These are phyloP conservation scores for Poecilia wingei DNA, from an alignment of 2,797 vertebrate species.

Conservation along the genomic window DNA sequence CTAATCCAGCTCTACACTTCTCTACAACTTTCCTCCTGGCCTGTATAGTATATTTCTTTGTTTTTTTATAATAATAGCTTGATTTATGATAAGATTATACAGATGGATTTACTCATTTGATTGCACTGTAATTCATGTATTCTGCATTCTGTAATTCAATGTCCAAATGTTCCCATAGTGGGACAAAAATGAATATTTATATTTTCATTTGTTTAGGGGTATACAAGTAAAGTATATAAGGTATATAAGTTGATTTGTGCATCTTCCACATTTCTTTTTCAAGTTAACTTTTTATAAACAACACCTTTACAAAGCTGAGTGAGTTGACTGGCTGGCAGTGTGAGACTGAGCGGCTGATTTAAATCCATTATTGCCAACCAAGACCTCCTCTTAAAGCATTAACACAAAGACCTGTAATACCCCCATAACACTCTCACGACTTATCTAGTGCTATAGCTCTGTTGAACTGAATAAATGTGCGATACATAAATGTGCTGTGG, in stretches of 20 bases:
- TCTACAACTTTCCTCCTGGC: not conserved
- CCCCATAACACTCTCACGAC: constrained; percentile 56
- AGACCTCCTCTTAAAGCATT: constrained; percentile 63
- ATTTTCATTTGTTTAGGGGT: not conserved
- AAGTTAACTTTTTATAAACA: constrained; percentile 35
- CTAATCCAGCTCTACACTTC: not conserved
- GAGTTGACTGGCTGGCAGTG: constrained; percentile 26
- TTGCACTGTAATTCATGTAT: not conserved
- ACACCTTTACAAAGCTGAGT: constrained; percentile 16
- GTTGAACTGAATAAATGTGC: constrained; percentile 57
- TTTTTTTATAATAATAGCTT: not conserved
- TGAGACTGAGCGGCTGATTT: constrained; percentile 41
- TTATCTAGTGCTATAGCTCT: constrained; percentile 49
- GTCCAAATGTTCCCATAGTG: too few species aligned
- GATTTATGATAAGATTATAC: not conserved
- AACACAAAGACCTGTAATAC: constrained; percentile 42
- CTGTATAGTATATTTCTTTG: not conserved
- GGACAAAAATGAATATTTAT: not conserved
- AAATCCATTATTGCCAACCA: constrained; percentile 61
- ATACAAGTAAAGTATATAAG: not conserved
- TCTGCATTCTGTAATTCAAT: too few species aligned
- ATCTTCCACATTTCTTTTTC: constrained; percentile 10
- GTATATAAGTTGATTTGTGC: not conserved
- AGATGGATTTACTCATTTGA: not conserved
- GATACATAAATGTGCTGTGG: constrained; percentile 68